Base-by-base conservation (phyloP, 1,140 invertebrate species). In the Drosophila mayri region DNA sequence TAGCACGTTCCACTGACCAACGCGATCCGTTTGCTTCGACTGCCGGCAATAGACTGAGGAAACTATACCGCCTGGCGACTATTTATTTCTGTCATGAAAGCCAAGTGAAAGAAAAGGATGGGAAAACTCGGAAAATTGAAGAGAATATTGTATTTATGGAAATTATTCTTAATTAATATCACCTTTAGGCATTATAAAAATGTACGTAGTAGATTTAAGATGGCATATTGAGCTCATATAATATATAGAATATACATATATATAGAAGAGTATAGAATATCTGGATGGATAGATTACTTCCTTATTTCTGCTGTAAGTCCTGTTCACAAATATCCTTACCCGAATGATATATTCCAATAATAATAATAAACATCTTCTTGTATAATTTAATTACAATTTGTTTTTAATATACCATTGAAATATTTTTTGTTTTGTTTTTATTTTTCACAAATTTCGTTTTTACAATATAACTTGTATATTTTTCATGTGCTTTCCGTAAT, bases 401-500 rank as follows among this genome's bases (percentile, higher is more conserved):
- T 52, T 76, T 72, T 63, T 79, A 80, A 79, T 74, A 76, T 79
- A 62, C 62, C 55, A 55, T 75, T 76, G 37, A 63, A 79, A 77
- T 82, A 62, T 54, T 49, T 66, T 9, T 47, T 49, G 18, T 49
- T 28, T 30, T 14, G 9, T 44, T 9, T 46, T 22, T 44, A 4
- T 14, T 46, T 49, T 49, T 70, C 57, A 75, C 71, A 58, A 73
- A 77, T 49, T 72, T 84, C 50, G 41, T 81, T 57, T 68, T 80
- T 81, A 78, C 76, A 78, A 78, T 78, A 78, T 64, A 78, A 78
- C 74, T 77, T 78, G 76, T 78, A 78, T 78, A 58, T 52, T 62
- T 72, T 44, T 58, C 62, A 63, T 64, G 68, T 40, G 46, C 52
- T 41, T 55, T 43, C 32, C 25, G 37, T 68, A 52, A 61, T 63